These are phyloP conservation scores for Eilema griseolum DNA, from an alignment of 2,888 invertebrate species.

Conservation along the genomic window DNA sequence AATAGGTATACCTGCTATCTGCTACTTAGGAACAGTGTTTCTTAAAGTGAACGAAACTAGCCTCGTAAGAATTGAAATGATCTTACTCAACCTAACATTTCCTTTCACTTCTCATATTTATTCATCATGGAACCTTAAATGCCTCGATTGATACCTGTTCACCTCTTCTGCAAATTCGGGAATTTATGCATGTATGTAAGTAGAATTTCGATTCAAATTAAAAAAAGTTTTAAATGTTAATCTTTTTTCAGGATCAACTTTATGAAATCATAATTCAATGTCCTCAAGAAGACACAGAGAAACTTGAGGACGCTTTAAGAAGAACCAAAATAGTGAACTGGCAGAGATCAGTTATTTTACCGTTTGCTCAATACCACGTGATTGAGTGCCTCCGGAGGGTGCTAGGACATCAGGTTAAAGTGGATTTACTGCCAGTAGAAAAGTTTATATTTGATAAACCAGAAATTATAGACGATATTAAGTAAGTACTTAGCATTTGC, in stretches of 20 bases:
- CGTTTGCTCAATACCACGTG: constrained; percentile 53
- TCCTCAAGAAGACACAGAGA: constrained; percentile 54
- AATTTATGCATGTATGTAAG: no score
- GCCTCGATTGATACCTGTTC: no score
- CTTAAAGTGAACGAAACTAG: no score
- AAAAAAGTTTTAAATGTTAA: no score
- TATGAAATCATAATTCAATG: constrained; percentile 62
- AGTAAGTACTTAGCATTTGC: constrained; percentile 7
- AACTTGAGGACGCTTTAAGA: constrained; percentile 58
- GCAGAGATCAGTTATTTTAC: constrained; percentile 46
- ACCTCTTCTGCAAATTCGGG: no score
- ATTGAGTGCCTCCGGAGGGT: constrained; percentile 18
- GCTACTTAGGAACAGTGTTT: no score
- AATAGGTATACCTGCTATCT: no score
- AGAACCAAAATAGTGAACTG: constrained; percentile 61
- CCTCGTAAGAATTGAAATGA: no score
- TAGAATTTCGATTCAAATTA: no score
- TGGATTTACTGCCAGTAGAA: constrained; percentile 1
- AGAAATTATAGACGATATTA: not conserved
- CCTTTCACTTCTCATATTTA: no score
- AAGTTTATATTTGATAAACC: constrained; percentile 7
- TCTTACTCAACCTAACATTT: no score
- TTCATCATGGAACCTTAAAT: no score
- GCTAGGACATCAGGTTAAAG: not conserved
- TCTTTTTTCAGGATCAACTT: constrained; percentile 48